Base-by-base conservation (phyloP, 2,113 vertebrate species). In the Hirundichthys speculiger region DNA sequence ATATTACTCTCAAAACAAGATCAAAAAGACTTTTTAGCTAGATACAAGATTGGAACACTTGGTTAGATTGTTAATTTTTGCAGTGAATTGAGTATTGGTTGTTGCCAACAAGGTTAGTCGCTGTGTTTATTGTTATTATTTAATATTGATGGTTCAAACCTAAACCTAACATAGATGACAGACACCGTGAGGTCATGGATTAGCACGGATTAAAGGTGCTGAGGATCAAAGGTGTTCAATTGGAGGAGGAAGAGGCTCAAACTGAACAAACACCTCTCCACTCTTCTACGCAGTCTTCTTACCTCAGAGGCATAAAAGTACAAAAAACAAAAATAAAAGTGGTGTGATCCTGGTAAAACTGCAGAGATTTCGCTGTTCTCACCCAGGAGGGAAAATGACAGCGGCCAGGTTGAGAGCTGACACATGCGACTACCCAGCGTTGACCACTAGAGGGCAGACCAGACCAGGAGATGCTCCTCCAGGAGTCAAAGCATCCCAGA, bases 361-460 rank as follows among this genome's bases (percentile, higher is more conserved):
- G 30, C 30, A 34, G 30, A 9, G 6, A 34, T 34, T n/a, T n/a
- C n/a, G 11, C 30, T 34, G 5, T 34, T 34, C 6, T 34, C 11
- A 10, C 30, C 11, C 30, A 34, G 30, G 30, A 34, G 11, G 30
- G 30, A 34, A 34, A 5, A 34, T 9, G 6, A 34, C 30, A 34
- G 3, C 25, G 6, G 25, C 11, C 30, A 34, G 30, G 30, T 34
- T 34, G 30, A 7, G 30, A 34, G 30, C 5, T 2, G 30, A 27
- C 27, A 27, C 27, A 27, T 34, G 30, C 6, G 25, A 6, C 59
- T 18, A 27, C 13, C n/a, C 16, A 16, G 0, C 22, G 69, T 75
- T 63, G 42, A 68, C 78, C 51, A 88, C 39, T 69, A 88, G 83
- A 70, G 73, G 83, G 87, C 82, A 88, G 82, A 71, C 24, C 14